A percentile compares a stretch with the other conserved stretches of the same genome.
phyloP scores from a whole-genome alignment of 2,797 vertebrate species.

The Sus cebifrons region DNA sequence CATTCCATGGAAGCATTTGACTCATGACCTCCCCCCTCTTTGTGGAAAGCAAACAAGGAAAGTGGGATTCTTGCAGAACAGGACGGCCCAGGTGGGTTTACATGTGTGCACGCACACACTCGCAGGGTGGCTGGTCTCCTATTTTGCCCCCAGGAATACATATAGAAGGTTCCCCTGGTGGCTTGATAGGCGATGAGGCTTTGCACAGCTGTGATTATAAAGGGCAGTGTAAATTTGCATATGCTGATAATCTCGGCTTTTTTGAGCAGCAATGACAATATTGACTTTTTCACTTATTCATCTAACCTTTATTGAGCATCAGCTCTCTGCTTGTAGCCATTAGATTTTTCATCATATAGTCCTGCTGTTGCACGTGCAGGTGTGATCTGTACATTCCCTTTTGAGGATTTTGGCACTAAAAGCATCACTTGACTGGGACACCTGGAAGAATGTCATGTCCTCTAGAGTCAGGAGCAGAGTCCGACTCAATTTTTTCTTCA shows the following conservation, averaged over 20 bases:
- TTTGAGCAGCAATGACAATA: not conserved
- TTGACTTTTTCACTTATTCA: not conserved
- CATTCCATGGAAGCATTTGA: not conserved
- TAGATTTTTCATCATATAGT: not conserved
- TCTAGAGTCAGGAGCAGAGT: not conserved
- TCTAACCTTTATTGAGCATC: not conserved
- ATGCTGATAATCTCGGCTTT: not conserved
- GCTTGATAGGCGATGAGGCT: not conserved
- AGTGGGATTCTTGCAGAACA: no score
- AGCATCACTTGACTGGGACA: not conserved
- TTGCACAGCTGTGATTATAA: not conserved
- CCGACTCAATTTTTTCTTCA: not conserved
- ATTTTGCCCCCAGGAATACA: not conserved
- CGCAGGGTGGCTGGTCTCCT: no score
- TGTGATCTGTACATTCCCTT: not conserved
- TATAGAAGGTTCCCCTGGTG: not conserved
- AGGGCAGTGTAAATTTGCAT: not conserved
- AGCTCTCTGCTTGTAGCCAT: not conserved
- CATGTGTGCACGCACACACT: not conserved
- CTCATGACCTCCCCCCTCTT: no score
- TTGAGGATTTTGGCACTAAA: not conserved
- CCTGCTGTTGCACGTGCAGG: no score
- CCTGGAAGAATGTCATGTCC: not conserved
- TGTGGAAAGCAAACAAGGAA: not conserved
- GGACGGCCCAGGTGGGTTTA: accelerated